Conservation (phyloP, 2,888 invertebrate genomes). For the Cerceris ruficornis region DNA sequence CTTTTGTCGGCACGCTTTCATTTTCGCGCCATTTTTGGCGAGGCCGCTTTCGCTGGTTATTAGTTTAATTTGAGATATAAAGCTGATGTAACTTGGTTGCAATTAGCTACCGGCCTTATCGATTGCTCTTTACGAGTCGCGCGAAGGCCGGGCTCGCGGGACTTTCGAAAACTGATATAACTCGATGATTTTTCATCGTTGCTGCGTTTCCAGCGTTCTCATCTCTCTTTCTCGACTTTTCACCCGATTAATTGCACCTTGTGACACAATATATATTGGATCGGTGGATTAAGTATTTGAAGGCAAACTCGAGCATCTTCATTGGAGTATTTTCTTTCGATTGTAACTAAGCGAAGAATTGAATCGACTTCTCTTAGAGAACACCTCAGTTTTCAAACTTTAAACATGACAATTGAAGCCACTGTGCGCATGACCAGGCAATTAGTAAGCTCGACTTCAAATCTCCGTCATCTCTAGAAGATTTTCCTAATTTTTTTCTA, state of each 20-base stretch:
- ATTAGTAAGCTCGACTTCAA: no score
- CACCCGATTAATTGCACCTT: slow-evolving; percentile 9
- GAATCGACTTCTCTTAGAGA: no score
- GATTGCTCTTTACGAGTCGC: slow-evolving; percentile 66
- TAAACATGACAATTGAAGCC: no score
- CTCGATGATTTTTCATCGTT: slow-evolving; percentile 34
- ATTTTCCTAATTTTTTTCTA: no score
- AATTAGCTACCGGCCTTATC: slow-evolving; percentile 73
- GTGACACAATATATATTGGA: slow-evolving; percentile 7
- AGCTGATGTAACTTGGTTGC: slow-evolving; percentile 71
- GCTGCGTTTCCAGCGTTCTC: neutral
- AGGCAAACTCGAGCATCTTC: no score
- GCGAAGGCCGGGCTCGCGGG: slow-evolving; percentile 56
- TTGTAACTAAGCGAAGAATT: no score
- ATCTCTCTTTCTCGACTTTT: slow-evolving; percentile 28
- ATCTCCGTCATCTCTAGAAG: no score
- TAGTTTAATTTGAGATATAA: slow-evolving; percentile 77
- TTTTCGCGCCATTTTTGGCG: slow-evolving; percentile 79
- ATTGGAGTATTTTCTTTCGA: no score
- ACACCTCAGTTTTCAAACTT: no score
- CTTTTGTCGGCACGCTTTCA: slow-evolving; percentile 72
- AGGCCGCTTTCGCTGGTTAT: slow-evolving; percentile 79
- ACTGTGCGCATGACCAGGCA: no score
- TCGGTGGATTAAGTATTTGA: neutral
- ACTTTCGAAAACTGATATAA: slow-evolving; percentile 66